Evolutionary conservation across 2,113 vertebrate species (phyloP).

Genomic region (Hepsetus odoe): DNA sequence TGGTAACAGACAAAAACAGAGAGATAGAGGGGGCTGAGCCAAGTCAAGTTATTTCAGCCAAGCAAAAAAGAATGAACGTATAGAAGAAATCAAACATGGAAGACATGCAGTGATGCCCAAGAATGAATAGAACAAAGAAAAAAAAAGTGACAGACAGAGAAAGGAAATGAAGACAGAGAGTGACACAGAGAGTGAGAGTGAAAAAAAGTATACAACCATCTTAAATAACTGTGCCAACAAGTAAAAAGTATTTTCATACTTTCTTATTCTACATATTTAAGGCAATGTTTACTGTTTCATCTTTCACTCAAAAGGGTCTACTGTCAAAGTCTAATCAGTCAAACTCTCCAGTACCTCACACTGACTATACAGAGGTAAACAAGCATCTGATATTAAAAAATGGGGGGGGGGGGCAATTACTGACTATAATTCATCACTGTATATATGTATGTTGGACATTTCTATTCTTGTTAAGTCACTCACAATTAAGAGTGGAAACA

Average conservation of each 20-base stretch:
- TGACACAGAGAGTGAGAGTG: conserved; percentile 4
- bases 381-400: conserved; percentile 2
- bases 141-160: background rate
- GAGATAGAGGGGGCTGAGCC: background rate
- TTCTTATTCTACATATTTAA: conserved; percentile 36
- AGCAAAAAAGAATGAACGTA: conserved; percentile 10
- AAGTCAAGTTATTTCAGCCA: background rate
- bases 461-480: too few relatives aligned
- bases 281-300: conserved; percentile 4
- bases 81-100: conserved; percentile 29
- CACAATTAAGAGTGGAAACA: too few relatives aligned
- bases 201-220: conserved; percentile 53
- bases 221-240: conserved; percentile 55
- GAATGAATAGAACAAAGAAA: conserved; percentile 14
- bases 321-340: conserved; percentile 35
- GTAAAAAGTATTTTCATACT: conserved; percentile 52
- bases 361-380: background rate
- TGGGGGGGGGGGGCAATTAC: too few relatives aligned
- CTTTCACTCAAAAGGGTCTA: conserved; percentile 25
- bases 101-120: conserved; percentile 35
- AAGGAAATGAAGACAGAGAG: background rate
- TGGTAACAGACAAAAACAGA: conserved; percentile 12
- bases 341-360: background rate
- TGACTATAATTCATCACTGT: too few relatives aligned
- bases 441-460: too few relatives aligned